Base-by-base conservation (phyloP, 1,140 invertebrate genomes). In the Chironomus tepperi region DNA sequence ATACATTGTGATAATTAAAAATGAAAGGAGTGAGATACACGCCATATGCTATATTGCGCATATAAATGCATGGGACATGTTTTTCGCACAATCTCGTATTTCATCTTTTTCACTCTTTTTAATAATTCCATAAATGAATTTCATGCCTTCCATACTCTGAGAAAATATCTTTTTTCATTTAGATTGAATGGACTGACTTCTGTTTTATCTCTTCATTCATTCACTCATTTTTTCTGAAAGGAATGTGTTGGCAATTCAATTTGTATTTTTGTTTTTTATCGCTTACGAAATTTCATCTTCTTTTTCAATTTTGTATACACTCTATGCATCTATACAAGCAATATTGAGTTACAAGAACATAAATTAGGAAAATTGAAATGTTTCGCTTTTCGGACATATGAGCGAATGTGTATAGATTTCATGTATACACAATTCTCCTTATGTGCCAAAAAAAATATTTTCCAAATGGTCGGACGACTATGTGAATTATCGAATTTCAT, bases 41-140 rank as follows among this genome's bases (percentile, higher is more conserved):
- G 24, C 24, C 24, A 34, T 34, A 34, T 34, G 24, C 24, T 34
- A 34, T 34, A 34, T 34, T 34, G 24, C 24, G 24, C 24, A 34
- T 34, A 57, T 57, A 57, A n/a, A n/a, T 57, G n/a, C 47, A 57
- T 57, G 47, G 47, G 47, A 57, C 47, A 57, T 57, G 47, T 57
- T 57, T 57, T 57, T 57, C 47, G 47, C 47, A 57, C 47, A 57
- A 57, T 57, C 47, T 57, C 47, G n/a, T n/a, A 57, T 57, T 0
- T 57, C 10, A 57, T 15, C 10, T 57, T 15, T 57, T 15, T 34
- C 24, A 34, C 24, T 34, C 24, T 34, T 34, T 34, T 34, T 34
- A 34, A 34, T 34, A 34, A 34, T 34, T 34, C 24, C 24, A 34
- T 34, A 34, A 34, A 34, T 34, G 24, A 34, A 34, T 34, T 2